These are phyloP conservation scores for Sarcophilus harrisii DNA, from an alignment of 2,797 vertebrate species.

Conservation along the genomic window DNA sequence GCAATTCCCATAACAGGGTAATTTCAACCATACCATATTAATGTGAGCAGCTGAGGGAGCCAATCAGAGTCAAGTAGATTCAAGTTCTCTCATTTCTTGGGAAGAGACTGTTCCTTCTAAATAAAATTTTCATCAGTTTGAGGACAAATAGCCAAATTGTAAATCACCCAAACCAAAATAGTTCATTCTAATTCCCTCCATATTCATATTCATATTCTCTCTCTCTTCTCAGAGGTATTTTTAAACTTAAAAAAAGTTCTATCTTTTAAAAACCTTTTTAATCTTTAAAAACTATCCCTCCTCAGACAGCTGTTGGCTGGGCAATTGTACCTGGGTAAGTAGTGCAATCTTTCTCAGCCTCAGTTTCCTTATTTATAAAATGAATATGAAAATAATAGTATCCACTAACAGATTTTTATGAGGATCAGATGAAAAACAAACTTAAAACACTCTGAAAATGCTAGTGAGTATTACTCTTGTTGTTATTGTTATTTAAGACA, in stretches of 20 bases:
- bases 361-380: background rate
- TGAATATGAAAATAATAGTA: background rate
- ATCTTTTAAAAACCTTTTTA: background rate
- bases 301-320: background rate
- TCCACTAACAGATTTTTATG: background rate
- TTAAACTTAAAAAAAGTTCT: background rate
- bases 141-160: background rate
- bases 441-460: background rate
- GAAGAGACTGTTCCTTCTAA: constrained; percentile 52
- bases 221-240: background rate
- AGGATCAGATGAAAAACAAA: background rate
- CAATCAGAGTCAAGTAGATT: constrained; percentile 2
- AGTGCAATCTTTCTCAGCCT: background rate
- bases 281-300: background rate
- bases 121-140: background rate
- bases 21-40: constrained; percentile 19
- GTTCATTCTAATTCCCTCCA: background rate
- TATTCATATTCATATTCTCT: too few relatives aligned
- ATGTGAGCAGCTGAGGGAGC: constrained; percentile 42
- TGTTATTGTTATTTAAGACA: background rate
- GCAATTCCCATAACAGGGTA: background rate
- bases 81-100: constrained; percentile 29
- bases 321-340: background rate
- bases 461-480: background rate
- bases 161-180: constrained; percentile 35